Evolutionary conservation across 2,888 invertebrate genomes (phyloP), one percentile per base, ranked within the genome.

Genomic region (Clanis bilineata): DNA sequence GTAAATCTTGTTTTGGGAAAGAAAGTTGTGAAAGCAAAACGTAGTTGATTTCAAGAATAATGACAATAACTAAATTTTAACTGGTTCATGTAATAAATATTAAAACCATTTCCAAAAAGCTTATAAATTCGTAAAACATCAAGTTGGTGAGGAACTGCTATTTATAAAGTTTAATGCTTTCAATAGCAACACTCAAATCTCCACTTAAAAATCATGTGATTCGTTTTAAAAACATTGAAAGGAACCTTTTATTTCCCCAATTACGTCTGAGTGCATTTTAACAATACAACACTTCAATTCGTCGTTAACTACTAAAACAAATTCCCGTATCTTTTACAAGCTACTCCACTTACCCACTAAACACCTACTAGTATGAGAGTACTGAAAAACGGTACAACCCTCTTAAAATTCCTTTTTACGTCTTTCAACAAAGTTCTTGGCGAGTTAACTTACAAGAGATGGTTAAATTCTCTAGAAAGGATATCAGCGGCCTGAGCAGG

Each of bases 351-450:
- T 45, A 28, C 51, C 38, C 39, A 36, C 51, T 60, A 60, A 56
- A 63, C 62, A 65, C 67, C 51, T 62, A 65, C 67, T 67, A 65
- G 60, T 62, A 56, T 55, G 59, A 47, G 61, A 38, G 44, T 47
- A 65, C 62, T 63, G 65, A 62, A 60, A 65, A 62, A 60, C 62
- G 64, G 68, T 68, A 69, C 72, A 71, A 74, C 70, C 72, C 73
- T 71, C 74, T 77, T 77, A 72, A 74, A 73, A 76, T 77, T 76
- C 76, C 74, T 76, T 70, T 73, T 72, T 74, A 74, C 74, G 74
- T 64, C 65, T 57, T 61, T 62, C 64, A 68, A 68, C 71, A 67
- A 73, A 77, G 67, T 77, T 74, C 65, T 67, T 64, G 25, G 47
- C 65, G 61, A 69, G 69, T 67, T 63, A 62, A 64, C 63, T 56